Evolutionary conservation across 92 coral and sea anemone species (phyloP).

Genomic region (Metridium senile): DNA sequence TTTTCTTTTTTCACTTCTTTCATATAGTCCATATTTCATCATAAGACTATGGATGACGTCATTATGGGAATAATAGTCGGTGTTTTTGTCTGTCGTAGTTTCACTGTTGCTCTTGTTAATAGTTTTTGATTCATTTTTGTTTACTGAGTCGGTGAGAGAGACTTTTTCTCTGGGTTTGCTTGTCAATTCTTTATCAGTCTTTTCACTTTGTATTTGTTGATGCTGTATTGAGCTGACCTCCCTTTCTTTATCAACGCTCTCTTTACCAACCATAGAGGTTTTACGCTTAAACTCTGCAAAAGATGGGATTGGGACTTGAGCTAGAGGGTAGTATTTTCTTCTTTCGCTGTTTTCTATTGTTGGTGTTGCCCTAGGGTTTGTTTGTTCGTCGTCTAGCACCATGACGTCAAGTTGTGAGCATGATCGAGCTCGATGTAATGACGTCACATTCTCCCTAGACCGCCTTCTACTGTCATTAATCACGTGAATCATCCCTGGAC

Average conservation of each 20-base stretch:
- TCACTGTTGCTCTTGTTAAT: conserved; percentile 6
- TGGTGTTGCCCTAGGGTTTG: conserved; percentile 25
- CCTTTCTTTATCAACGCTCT: not conserved
- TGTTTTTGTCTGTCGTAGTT: conserved; percentile 3
- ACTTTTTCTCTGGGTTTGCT: conserved; percentile 17
- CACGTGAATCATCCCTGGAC: not conserved
- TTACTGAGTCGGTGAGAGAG: conserved; percentile 2
- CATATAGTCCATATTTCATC: conserved; percentile 90
- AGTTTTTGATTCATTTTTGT: not conserved
- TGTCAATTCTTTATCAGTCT: not conserved
- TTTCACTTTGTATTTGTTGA: not conserved
- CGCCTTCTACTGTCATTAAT: not conserved
- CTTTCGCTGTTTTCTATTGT: conserved; percentile 6
- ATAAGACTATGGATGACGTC: conserved; percentile 88
- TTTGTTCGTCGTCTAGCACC: conserved; percentile 8
- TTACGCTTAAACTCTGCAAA: conserved; percentile 83
- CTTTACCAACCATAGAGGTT: conserved; percentile 14
- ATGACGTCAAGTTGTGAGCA: conserved; percentile 40
- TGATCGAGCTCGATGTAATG: conserved; percentile 54
- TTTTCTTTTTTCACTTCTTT: conserved; percentile 26
- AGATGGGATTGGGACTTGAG: conserved; percentile 79
- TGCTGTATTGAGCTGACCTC: not conserved
- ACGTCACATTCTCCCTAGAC: conserved; percentile 32
- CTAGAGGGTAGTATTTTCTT: conserved; percentile 63
- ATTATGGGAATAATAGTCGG: conserved; percentile 62